Base-by-base conservation (phyloP, 2,888 invertebrate species). In the Xestia xanthographa region DNA sequence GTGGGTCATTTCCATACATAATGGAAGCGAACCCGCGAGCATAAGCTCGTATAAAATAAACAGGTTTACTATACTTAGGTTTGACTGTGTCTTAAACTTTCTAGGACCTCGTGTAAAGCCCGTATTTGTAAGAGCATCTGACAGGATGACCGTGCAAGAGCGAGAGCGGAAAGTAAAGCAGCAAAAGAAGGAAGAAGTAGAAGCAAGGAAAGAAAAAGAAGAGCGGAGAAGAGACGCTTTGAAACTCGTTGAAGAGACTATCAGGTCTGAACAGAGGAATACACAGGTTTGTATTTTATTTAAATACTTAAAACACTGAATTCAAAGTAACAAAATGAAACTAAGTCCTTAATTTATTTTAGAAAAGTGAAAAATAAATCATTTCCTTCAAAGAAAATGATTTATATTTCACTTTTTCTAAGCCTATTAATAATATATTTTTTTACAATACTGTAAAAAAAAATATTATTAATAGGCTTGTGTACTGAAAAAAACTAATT, bases 101-200 rank as follows among this genome's bases (percentile, higher is more conserved):
- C 58, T 56, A 97, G 98, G 98, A 11, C 99, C 99, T 0, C 96
- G 99, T 75, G 97, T 99, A 14, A 99, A 99, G 91, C 99, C 99
- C 0, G 98, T 99, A 0, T 99, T 99, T 95, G 99, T 99, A 0
- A 97, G 98, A 82, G 99, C 99, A 88, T 98, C 98, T 76, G 99
- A 99, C 90, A 97, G 99, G 76, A 98, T 99, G 85, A 99, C 99
- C 0, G 98, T 99, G 29, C 98, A 99, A 87, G 99, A 99, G 93
- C 98, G 98, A 87, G 99, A 99, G 90, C 98, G 98, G 66, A 99
- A 99, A 94, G 97, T 98, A 26, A 97, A 98, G 83, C 98, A 98
- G 86, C 98, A 98, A 90, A 98, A 98, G 90, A 98, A 98, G 92
- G 96, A 98, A 72, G 99, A 99, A 94, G 92, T 97, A 0, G 99